Base-by-base conservation (phyloP, 2,113 vertebrate genomes). In the Myiozetetes cayanensis region DNA sequence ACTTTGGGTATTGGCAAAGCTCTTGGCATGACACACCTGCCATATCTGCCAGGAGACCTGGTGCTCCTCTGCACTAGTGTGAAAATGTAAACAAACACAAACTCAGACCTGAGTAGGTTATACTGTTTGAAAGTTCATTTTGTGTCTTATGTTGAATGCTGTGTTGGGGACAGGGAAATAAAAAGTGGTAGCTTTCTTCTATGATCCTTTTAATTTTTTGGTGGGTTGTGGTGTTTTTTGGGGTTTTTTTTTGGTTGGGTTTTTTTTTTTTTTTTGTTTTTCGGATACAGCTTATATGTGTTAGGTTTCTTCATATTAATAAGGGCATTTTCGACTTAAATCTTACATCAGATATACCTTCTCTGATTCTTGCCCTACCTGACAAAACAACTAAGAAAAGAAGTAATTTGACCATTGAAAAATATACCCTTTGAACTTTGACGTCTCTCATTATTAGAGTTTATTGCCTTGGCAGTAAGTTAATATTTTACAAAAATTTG, bases 1-100 rank as follows among this genome's bases (percentile, higher is more conserved):
- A 93, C 91, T 94, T 94, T 0, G 6, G 22, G 59, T 63, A 39
- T 39, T 0, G 0, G 20, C 14, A 33, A 37, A 62, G 33, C 27
- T 50, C 68, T 62, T 1, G 2, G 35, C 4, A 2, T 10, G 49
- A 37, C 44, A 4, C 2, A 1, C 3, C 14, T 20, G 13, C 4
- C 68, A 4, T 62, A 80, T 44, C 79, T 91, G 74, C 59, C 59
- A 28, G 39, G 33, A 24, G 58, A 16, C 8, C 47, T 58, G 25
- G n/a, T 66, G 24, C 31, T 66, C 13, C 43, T 47, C 72, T 71
- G 23, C 22, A 3, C 46, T 27, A 12, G 58, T 33, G 71, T n/a
- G 27, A 27, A 68, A 62, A 58, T 18, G 15, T 4, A 75, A 87
- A 73, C 21, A 70, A 44, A 43, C 7, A 16, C 0, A 0, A 58